phyloP scores from a whole-genome alignment of 2,888 invertebrate species.

The Morpho deidamia region DNA sequence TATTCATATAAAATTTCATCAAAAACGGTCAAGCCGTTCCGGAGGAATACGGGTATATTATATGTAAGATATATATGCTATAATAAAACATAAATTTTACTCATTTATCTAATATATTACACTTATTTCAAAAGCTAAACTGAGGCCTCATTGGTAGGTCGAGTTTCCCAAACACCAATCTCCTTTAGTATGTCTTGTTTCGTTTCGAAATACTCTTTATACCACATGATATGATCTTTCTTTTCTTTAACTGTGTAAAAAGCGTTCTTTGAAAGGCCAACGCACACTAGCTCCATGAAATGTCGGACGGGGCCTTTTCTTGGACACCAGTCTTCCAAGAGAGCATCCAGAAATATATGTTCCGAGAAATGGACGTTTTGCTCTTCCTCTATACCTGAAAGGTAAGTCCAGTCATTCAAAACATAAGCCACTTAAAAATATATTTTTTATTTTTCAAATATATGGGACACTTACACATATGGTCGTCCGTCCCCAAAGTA shows the following conservation, averaged over 20 bases:
- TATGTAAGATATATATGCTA: too few relatives aligned
- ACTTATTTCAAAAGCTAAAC: conserved; percentile 6
- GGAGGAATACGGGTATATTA: too few relatives aligned
- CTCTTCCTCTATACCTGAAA: conserved; percentile 80
- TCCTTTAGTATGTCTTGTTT: conserved; percentile 85
- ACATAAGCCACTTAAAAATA: background rate
- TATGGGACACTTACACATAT: too few relatives aligned
- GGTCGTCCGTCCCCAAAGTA: too few relatives aligned
- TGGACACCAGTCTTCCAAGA: conserved; percentile 94
- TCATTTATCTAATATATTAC: too few relatives aligned
- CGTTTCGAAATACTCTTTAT: conserved; percentile 90
- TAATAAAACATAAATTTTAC: conserved; percentile 23
- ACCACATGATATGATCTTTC: conserved; percentile 94
- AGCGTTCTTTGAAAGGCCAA: conserved; percentile 96
- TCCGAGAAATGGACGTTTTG: conserved; percentile 91
- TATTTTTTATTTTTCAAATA: too few relatives aligned
- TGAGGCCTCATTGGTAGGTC: conserved; percentile 23
- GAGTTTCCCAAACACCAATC: conserved; percentile 77
- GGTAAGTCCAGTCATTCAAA: background rate
- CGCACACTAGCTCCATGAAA: conserved; percentile 97
- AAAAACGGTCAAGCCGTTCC: too few relatives aligned
- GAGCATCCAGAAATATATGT: conserved; percentile 94
- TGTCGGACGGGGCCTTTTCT: conserved; percentile 93
- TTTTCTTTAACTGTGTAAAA: conserved; percentile 93
- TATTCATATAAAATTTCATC: too few relatives aligned